Evolutionary conservation across 2,888 invertebrate species (phyloP).

Genomic region (Diplolepis rosae): DNA sequence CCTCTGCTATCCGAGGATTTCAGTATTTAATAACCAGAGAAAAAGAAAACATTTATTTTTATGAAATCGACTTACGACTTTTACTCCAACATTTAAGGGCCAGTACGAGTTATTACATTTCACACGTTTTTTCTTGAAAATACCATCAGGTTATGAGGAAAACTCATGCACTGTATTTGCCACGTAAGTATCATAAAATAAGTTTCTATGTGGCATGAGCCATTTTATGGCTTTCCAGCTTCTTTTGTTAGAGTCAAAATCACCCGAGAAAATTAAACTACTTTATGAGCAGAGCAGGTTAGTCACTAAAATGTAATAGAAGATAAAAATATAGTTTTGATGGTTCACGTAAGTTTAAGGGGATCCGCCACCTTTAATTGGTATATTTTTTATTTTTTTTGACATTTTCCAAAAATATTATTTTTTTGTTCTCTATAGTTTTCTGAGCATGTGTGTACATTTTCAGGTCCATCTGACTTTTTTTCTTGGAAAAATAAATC

Average conservation of each 20-base stretch:
- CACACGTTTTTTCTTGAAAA: not conserved
- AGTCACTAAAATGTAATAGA: too few species aligned
- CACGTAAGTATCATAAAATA: slow-evolving; percentile 1
- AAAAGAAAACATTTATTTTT: not conserved
- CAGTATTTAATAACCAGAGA: slow-evolving; percentile 24
- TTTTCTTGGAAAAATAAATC: too few species aligned
- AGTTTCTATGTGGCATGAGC: not conserved
- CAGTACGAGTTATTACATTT: not conserved
- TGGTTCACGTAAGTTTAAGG: too few species aligned
- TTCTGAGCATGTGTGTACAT: too few species aligned
- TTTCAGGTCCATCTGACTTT: too few species aligned
- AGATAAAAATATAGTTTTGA: too few species aligned
- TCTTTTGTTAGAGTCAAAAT: not conserved
- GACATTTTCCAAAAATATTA: too few species aligned
- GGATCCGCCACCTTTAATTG: too few species aligned
- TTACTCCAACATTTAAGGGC: slow-evolving; percentile 8
- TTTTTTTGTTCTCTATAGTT: too few species aligned
- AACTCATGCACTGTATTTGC: not conserved
- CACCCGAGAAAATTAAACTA: too few species aligned
- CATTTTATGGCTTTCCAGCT: not conserved
- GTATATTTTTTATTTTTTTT: too few species aligned
- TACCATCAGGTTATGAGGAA: not conserved
- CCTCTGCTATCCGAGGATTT: not conserved
- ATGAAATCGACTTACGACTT: not conserved
- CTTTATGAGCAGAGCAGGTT: too few species aligned